These are phyloP conservation scores for Peromyscus californicus DNA, from an alignment of 2,113 vertebrate genomes.

Conservation along the genomic window DNA sequence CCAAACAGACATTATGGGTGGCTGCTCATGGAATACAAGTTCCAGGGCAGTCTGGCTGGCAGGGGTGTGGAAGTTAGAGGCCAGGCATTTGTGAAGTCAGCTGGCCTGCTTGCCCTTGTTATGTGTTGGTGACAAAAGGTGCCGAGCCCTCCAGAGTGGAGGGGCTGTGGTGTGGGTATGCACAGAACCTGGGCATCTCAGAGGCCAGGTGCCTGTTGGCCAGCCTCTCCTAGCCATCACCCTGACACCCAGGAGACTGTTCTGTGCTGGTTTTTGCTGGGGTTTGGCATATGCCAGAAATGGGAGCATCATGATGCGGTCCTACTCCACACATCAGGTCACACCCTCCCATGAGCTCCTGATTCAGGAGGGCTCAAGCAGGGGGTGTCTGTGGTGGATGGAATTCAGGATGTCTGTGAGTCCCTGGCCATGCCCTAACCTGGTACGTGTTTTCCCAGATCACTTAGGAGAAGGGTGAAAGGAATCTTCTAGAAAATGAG, in stretches of 20 bases:
- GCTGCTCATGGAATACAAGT: fast-evolving
- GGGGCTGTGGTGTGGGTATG: neutral
- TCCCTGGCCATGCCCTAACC: neutral
- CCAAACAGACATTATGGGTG: neutral
- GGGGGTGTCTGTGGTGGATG: neutral
- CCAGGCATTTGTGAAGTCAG: neutral
- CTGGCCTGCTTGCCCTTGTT: neutral
- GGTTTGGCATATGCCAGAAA: neutral
- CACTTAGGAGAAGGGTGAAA: neutral
- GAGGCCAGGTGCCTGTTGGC: neutral
- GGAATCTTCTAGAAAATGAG: neutral
- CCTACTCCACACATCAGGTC: neutral
- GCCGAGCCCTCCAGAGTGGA: neutral
- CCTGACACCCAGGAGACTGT: neutral
- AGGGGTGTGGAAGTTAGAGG: neutral
- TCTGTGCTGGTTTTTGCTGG: neutral
- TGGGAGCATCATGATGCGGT: fast-evolving
- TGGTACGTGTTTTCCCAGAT: neutral
- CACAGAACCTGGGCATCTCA: neutral
- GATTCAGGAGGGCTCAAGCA: neutral
- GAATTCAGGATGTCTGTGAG: neutral
- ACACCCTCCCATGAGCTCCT: neutral
- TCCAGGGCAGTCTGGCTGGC: neutral
- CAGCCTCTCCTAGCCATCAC: neutral
- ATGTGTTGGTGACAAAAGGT: neutral